These are phyloP conservation scores for Ceratosolen fusciceps DNA, from an alignment of 1,140 invertebrate species.

Conservation along the genomic window DNA sequence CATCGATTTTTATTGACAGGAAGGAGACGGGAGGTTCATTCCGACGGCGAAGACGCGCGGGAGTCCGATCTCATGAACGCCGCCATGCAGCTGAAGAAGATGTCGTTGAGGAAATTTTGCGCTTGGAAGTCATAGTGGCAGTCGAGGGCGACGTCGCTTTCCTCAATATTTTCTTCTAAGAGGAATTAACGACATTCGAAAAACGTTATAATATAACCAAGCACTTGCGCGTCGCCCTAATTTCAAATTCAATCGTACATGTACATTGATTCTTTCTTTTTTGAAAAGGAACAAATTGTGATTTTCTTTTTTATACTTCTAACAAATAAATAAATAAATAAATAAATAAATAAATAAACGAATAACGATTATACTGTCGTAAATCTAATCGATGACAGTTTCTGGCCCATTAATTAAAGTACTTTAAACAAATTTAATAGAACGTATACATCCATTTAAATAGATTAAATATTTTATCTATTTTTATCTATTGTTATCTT, in stretches of 20 bases:
- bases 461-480: conserved; percentile 22
- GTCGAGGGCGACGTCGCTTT: conserved; percentile 66
- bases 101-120: conserved; percentile 80
- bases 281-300: conserved; percentile 26
- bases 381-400: neutral
- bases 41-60: conserved; percentile 79
- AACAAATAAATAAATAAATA: conserved; percentile 24
- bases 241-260: neutral
- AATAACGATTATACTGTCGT: conserved; percentile 2
- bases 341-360: no score
- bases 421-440: conserved; percentile 13
- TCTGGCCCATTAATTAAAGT: neutral
- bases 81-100: conserved; percentile 81
- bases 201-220: neutral
- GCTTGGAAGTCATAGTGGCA: conserved; percentile 82
- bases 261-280: conserved; percentile 2
- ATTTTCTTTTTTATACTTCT: conserved; percentile 35
- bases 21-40: conserved; percentile 78
- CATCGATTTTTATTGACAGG: conserved; percentile 71
- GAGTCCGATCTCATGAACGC: conserved; percentile 76
- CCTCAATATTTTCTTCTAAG: conserved; percentile 61
- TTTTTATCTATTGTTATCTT: neutral
- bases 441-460: neutral
- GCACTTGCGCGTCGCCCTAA: conserved; percentile 37
- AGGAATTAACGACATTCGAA: conserved; percentile 50